Evolutionary conservation across 2,888 invertebrate species (phyloP), one percentile per base, ranked within the genome.

Genomic region (Drosophila limbata): DNA sequence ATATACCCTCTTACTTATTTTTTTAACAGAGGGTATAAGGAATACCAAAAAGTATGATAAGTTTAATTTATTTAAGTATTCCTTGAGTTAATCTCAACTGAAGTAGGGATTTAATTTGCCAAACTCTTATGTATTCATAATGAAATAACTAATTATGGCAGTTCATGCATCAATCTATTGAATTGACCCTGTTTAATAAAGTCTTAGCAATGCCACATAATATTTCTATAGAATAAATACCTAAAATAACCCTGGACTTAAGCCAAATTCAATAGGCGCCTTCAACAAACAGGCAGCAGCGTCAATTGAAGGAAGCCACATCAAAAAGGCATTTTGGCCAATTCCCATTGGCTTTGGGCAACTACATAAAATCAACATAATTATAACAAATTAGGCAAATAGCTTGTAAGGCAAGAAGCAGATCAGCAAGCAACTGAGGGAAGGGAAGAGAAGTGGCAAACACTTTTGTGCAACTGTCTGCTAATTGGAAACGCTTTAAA

Each of bases 341-440:
- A 10, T n/a, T 39, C 45, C 39, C 47, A 21, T 63, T 52, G 47
- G 37, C 48, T 44, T 47, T 33, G 11, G 70, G 44, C 76, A 62
- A 75, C 63, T 71, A 78, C 62, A 77, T 79, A 69, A 79, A 84
- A 88, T 88, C 87, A 78, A 84, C 84, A 84, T 84, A 88, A 86
- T 84, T 87, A 88, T 84, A 81, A 76, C 87, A 88, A 84, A 88
- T 84, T 84, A 84, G 67, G 72, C 65, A 75, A 86, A 81, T 74
- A 71, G 64, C 62, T 73, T 72, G 62, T 63, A 66, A 76, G 37
- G 60, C 63, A 28, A 35, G 31, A 40, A 39, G 37, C 33, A 39
- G 37, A 21, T n/a, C 37, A 19, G 50, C 3, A 6, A 1, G 17
- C 3, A 2, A 10, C 17, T 3, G 1, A 1, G 48, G 9, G 11